A percentile compares a stretch with the other conserved stretches of the same genome.
Conservation (phyloP, 2,888 invertebrate species). For the Trissolcus japonicus region DNA sequence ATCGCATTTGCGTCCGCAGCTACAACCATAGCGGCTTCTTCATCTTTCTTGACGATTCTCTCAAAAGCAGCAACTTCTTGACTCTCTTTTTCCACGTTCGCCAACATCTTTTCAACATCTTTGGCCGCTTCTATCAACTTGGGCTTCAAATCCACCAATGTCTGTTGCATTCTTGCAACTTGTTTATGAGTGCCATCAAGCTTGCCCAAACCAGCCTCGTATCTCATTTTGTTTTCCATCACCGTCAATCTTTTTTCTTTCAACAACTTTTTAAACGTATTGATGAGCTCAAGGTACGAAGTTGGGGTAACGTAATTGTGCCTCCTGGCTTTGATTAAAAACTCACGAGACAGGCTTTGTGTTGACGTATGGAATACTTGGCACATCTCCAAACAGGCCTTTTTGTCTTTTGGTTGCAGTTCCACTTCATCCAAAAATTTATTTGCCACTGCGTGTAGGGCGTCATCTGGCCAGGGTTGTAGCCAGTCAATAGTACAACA, state of each 20-base stretch:
- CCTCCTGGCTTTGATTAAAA: conserved; percentile 81
- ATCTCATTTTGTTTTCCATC: conserved; percentile 83
- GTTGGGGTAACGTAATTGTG: conserved; percentile 95
- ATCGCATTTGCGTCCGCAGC: conserved; percentile 84
- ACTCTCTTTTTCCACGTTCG: conserved; percentile 91
- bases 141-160: conserved; percentile 90
- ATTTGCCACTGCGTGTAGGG: conserved; percentile 90
- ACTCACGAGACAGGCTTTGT: conserved; percentile 83
- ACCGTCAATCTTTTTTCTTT: conserved; percentile 85
- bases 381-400: conserved; percentile 91
- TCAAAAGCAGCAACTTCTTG: conserved; percentile 89
- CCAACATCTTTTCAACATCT: conserved; percentile 91
- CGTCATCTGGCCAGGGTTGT: conserved; percentile 96
- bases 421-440: conserved; percentile 86
- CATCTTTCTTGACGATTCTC: conserved; percentile 87
- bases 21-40: conserved; percentile 82
- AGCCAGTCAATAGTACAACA: conserved; percentile 98
- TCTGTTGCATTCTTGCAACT: conserved; percentile 88
- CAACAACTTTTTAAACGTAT: conserved; percentile 89
- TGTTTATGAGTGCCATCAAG: conserved; percentile 89
- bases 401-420: conserved; percentile 83
- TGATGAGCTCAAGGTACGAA: conserved; percentile 93
- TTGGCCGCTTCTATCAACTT: conserved; percentile 90
- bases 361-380: conserved; percentile 93
- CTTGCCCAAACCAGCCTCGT: conserved; percentile 91